Conservation (phyloP, 2,888 invertebrate species). For the Eristalis intricaria region DNA sequence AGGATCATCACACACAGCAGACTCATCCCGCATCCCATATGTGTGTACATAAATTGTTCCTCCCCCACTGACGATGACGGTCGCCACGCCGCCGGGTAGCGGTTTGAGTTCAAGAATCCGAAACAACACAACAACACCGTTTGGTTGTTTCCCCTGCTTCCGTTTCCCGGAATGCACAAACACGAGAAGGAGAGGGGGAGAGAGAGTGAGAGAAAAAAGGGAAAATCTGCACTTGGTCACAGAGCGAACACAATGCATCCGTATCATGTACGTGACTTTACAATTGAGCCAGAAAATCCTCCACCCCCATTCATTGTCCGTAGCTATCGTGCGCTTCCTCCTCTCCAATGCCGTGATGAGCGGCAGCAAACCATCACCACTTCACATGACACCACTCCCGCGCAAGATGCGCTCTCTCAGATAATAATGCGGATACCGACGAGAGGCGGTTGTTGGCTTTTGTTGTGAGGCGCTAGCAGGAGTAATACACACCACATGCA, state of each 20-base stretch:
- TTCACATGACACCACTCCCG: constrained; percentile 71
- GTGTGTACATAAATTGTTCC: neutral
- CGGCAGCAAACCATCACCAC: constrained; percentile 70
- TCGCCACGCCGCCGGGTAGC: neutral
- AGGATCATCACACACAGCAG: constrained; percentile 32
- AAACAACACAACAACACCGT: constrained; percentile 52
- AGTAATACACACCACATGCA: constrained; percentile 67
- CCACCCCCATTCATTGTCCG: constrained; percentile 56
- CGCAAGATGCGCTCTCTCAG: constrained; percentile 68
- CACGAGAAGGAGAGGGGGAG: neutral
- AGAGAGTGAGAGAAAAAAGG: constrained; percentile 6
- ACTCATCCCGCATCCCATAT: constrained; percentile 20
- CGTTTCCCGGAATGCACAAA: constrained; percentile 66
- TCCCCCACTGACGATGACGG: neutral
- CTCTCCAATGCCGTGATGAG: constrained; percentile 17
- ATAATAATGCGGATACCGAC: constrained; percentile 70
- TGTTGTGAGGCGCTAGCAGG: constrained; percentile 67
- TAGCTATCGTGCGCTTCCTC: neutral
- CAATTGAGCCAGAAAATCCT: constrained; percentile 67
- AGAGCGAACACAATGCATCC: constrained; percentile 69
- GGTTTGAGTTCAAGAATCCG: constrained; percentile 65
- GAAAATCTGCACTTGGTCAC: constrained; percentile 72
- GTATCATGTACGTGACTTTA: constrained; percentile 72
- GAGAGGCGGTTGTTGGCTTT: constrained; percentile 67
- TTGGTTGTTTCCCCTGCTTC: constrained; percentile 70